These are phyloP conservation scores for Odontothrips loti DNA, from an alignment of 2,888 invertebrate species.

Conservation along the genomic window DNA sequence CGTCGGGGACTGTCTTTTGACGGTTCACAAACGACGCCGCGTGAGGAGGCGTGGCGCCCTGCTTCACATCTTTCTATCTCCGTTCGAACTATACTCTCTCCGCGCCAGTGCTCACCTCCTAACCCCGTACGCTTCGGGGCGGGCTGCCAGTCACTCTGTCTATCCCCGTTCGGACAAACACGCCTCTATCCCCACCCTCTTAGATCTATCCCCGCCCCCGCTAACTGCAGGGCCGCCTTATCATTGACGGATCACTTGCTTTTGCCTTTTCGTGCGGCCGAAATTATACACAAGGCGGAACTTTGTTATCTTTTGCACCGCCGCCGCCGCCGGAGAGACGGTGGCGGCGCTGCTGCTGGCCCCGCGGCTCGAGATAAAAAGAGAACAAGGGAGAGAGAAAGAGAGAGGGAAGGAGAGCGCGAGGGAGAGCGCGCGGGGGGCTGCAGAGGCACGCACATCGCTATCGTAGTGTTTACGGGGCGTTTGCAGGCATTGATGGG, in stretches of 20 bases:
- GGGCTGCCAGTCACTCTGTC: no score
- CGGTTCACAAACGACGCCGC: no score
- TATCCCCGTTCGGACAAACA: no score
- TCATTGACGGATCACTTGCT: not conserved
- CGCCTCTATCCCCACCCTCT: no score
- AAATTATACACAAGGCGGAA: slow-evolving; percentile 3
- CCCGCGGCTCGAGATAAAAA: not conserved
- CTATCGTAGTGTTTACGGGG: not conserved
- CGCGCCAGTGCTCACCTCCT: no score
- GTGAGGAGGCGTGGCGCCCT: no score
- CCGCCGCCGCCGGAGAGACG: not conserved
- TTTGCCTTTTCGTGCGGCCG: not conserved
- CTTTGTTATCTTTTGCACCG: not conserved
- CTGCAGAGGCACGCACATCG: not conserved
- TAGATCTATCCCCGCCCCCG: not conserved
- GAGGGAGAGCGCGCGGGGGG: not conserved
- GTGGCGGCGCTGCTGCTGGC: not conserved
- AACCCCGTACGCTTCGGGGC: no score
- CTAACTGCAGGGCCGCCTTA: not conserved
- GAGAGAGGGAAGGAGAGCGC: not conserved
- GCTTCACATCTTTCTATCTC: no score
- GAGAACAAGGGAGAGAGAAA: not conserved
- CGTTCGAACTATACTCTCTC: no score
- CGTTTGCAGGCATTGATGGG: no score
- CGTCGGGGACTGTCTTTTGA: no score